Evolutionary conservation across 2,797 vertebrate genomes (phyloP), one percentile per base, ranked within the genome.

Genomic region (Acrocephalus scirpaceus): DNA sequence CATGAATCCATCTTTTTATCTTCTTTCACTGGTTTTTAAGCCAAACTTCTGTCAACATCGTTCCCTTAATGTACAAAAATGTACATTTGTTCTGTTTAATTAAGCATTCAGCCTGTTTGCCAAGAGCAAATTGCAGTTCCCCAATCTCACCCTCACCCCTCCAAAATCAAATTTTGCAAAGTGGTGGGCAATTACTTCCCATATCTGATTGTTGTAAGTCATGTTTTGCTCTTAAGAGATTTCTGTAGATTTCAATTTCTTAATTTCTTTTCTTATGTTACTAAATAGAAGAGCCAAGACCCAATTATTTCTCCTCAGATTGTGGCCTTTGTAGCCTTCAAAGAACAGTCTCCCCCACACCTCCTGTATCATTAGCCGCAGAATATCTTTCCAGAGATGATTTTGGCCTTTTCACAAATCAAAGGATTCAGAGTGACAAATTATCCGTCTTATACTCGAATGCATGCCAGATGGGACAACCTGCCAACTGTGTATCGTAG

Each of bases 31-130:
- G 72, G 14, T 75, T 89, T 90, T 66, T 78, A 85, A 96, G 94
- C 94, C 94, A 97, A 89, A 94, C 53, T 85, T 75, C 91, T 95
- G 88, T 97, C 93, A 96, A 64, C 88, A 64, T 92, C 93, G 34
- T 81, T 96, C 58, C 78, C 79, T 85, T 96, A 95, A 90, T 86
- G 73, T 60, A 92, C 57, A 93, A 93, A 96, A 97, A 94, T 86
- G 87, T 95, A 90, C 65, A 84, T 96, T 97, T 97, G 92, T 93
- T 96, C 89, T 15, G 53, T 96, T 97, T 96, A 97, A 96, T 97
- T 97, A 97, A 95, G 65, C 85, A 91, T 93, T 90, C 96, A 32
- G 19, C 47, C 64, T 86, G 96, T 94, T 96, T 96, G 90, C 91
- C 92, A 95, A 95, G 90, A 97, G 85, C 72, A 96, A 97, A 96